Conservation (phyloP, 2,888 invertebrate species). For the Mycalesis mineus region DNA sequence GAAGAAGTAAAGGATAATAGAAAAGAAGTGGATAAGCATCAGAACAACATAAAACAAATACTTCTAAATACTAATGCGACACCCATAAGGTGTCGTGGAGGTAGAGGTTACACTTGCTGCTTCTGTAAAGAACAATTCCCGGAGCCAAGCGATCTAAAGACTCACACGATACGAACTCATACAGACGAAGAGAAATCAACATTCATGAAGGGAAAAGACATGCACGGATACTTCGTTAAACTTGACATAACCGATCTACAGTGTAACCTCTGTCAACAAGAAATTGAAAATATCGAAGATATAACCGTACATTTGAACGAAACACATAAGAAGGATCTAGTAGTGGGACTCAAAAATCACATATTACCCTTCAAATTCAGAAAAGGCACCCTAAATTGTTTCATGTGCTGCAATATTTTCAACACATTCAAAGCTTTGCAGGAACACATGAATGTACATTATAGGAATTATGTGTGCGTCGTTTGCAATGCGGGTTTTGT, state of each 20-base stretch:
- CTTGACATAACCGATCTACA: slow-evolving; percentile 37
- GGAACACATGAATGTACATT: slow-evolving; percentile 44
- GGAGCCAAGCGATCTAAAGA: slow-evolving; percentile 47
- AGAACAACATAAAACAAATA: slow-evolving; percentile 48
- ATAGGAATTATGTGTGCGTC: slow-evolving; percentile 39
- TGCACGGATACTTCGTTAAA: slow-evolving; percentile 38
- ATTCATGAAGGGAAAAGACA: slow-evolving; percentile 47
- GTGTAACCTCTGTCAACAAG: slow-evolving; percentile 32
- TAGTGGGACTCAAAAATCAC: slow-evolving; percentile 34
- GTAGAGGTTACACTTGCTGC: slow-evolving; percentile 51
- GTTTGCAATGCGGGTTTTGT: slow-evolving; percentile 40
- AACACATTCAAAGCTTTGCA: slow-evolving; percentile 38
- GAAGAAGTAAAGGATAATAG: not conserved
- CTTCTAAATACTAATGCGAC: slow-evolving; percentile 56
- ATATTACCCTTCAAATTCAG: slow-evolving; percentile 43
- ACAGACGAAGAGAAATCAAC: slow-evolving; percentile 37
- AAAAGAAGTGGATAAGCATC: slow-evolving; percentile 40
- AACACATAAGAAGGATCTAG: slow-evolving; percentile 31
- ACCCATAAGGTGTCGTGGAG: slow-evolving; percentile 49
- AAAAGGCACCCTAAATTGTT: slow-evolving; percentile 35
- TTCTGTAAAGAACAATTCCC: slow-evolving; percentile 49
- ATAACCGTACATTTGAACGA: slow-evolving; percentile 33
- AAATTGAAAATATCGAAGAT: slow-evolving; percentile 27
- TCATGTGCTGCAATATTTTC: slow-evolving; percentile 35
- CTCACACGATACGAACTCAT: slow-evolving; percentile 45